These are phyloP conservation scores for Pycnonotus jocosus DNA, from an alignment of 2,113 vertebrate genomes.

Conservation along the genomic window DNA sequence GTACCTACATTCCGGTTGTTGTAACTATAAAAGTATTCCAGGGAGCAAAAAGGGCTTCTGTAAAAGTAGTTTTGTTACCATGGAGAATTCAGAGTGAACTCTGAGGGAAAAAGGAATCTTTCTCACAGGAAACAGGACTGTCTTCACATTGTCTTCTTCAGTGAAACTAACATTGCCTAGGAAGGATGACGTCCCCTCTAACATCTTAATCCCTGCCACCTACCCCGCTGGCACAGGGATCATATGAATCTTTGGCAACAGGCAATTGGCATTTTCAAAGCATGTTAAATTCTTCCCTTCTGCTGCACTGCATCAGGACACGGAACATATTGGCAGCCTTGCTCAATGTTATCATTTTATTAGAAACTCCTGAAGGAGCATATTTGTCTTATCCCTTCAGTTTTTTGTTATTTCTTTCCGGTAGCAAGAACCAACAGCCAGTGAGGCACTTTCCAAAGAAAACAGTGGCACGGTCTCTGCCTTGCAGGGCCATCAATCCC, in stretches of 20 bases:
- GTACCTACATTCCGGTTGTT: not conserved
- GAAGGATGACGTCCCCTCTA: not conserved
- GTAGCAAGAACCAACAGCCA: conserved; percentile 23
- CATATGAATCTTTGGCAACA: conserved; percentile 9
- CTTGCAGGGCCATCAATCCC: not conserved
- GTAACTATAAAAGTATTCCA: not conserved
- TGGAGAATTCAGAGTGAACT: not conserved
- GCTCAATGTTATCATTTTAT: not conserved
- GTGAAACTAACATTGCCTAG: not conserved
- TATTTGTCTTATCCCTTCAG: conserved; percentile 18
- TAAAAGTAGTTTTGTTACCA: not conserved
- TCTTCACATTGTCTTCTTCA: not conserved
- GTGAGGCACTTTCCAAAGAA: conserved; percentile 10
- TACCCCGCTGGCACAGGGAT: not conserved
- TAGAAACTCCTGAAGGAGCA: conserved; percentile 21
- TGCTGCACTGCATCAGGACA: conserved; percentile 19
- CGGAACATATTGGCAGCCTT: not conserved
- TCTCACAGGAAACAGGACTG: not conserved
- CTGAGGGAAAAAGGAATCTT: not conserved
- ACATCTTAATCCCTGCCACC: not conserved
- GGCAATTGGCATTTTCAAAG: conserved; percentile 41
- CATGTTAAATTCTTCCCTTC: conserved; percentile 34
- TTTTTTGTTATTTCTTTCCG: conserved; percentile 31
- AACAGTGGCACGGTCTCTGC: conserved; percentile 1
- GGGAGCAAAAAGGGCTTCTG: not conserved